Evolutionary conservation across 2,797 vertebrate species (phyloP).

Genomic region (Pygocentrus nattereri): DNA sequence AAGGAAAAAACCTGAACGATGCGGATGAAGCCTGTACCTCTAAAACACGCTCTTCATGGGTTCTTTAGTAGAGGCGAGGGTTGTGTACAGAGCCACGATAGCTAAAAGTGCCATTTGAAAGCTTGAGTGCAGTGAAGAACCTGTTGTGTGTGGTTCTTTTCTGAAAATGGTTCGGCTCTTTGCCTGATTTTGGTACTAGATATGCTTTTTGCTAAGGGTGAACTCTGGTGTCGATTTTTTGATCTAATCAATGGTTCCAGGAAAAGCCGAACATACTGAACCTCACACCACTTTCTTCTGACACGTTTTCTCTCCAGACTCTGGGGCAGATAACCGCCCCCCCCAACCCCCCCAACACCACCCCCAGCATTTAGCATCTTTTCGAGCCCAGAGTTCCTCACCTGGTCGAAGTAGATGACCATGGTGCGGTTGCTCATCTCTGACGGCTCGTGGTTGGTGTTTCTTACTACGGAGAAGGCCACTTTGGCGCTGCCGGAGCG

Average conservation of each 20-base stretch:
- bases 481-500: constrained; percentile 96
- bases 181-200: no score
- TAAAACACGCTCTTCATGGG: not conserved
- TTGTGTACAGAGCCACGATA: not conserved
- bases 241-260: not conserved
- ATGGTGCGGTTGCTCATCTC: constrained; percentile 99
- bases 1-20: not conserved
- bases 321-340: not conserved
- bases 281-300: not conserved
- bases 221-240: not conserved
- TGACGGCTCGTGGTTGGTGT: constrained; percentile 98
- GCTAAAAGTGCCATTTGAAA: not conserved
- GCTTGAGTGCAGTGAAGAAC: not conserved
- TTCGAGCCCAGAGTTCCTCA: constrained; percentile 66
- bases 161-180: not conserved
- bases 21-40: not conserved
- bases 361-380: not conserved
- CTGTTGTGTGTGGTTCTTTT: not conserved
- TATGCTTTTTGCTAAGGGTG: no score
- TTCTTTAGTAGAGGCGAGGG: not conserved
- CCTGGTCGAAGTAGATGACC: constrained; percentile 99
- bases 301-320: not conserved
- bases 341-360: not conserved
- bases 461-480: constrained; percentile 95
- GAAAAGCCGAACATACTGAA: not conserved